These are phyloP conservation scores for Heliocidaris tuberculata DNA, from an alignment of 35 echinoderm and acorn worm genomes.

Conservation along the genomic window DNA sequence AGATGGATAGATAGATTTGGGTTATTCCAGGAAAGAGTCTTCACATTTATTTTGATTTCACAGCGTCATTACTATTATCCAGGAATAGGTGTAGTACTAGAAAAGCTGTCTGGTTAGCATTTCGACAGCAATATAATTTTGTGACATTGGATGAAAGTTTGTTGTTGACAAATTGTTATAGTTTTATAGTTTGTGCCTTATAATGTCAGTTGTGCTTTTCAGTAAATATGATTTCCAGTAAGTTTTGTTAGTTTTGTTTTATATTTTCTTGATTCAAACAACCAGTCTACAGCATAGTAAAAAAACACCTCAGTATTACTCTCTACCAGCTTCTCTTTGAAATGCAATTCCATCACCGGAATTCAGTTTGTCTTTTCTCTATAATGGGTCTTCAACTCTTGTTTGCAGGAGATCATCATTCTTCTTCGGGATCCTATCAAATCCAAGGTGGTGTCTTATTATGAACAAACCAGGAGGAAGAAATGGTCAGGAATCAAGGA, in stretches of 20 bases:
- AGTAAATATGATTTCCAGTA: too few species aligned
- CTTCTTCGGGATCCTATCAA: constrained; percentile 31
- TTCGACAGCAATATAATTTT: neutral
- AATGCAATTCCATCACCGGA: too few species aligned
- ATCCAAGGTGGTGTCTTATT: neutral
- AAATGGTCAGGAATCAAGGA: neutral
- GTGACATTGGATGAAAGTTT: neutral
- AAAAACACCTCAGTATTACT: too few species aligned
- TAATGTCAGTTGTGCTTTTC: too few species aligned
- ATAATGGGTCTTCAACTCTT: neutral
- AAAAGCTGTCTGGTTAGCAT: neutral
- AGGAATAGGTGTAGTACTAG: neutral
- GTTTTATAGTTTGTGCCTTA: neutral
- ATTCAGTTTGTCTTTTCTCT: neutral
- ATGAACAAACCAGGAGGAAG: constrained; percentile 9
- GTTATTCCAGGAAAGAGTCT: neutral
- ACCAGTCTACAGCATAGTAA: too few species aligned
- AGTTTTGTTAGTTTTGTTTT: too few species aligned
- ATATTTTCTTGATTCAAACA: too few species aligned
- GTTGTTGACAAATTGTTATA: too few species aligned
- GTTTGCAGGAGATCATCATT: constrained; percentile 20
- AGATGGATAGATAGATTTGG: neutral
- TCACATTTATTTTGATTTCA: neutral
- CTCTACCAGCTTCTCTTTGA: too few species aligned
- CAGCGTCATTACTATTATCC: neutral